phyloP scores from a whole-genome alignment of 2,797 vertebrate species.

The Pseudochaenichthys georgianus region DNA sequence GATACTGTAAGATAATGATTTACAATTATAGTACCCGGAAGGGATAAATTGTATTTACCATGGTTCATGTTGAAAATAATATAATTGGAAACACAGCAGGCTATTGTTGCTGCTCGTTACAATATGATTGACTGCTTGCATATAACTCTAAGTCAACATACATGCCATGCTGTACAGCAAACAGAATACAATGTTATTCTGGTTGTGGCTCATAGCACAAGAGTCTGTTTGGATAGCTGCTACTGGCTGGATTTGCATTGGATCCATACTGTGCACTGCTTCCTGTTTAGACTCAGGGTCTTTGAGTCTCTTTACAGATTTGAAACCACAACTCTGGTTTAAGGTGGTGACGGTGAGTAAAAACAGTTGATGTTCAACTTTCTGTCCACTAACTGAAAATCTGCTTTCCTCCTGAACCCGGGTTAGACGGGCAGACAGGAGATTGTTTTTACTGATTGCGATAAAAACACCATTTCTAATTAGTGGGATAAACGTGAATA shows the following conservation, averaged over 20 bases:
- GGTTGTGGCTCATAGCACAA: neutral
- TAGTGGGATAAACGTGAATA: too few species aligned
- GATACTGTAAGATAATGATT: neutral
- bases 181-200: neutral
- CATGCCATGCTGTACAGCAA: neutral
- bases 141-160: neutral
- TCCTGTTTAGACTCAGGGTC: neutral
- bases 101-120: neutral
- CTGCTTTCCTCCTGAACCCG: neutral
- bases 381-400: neutral
- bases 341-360: neutral
- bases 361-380: neutral
- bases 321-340: neutral
- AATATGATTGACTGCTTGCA: conserved; percentile 1
- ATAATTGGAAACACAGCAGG: conserved; percentile 1
- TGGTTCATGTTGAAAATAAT: neutral
- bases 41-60: neutral
- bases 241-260: neutral
- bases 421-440: neutral
- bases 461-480: too few species aligned
- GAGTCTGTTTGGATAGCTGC: neutral
- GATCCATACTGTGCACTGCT: neutral
- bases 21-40: neutral
- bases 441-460: too few species aligned
- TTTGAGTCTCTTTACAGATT: neutral